Base-by-base conservation (phyloP, 2,888 invertebrate species). In the Athrips mouffetella region DNA sequence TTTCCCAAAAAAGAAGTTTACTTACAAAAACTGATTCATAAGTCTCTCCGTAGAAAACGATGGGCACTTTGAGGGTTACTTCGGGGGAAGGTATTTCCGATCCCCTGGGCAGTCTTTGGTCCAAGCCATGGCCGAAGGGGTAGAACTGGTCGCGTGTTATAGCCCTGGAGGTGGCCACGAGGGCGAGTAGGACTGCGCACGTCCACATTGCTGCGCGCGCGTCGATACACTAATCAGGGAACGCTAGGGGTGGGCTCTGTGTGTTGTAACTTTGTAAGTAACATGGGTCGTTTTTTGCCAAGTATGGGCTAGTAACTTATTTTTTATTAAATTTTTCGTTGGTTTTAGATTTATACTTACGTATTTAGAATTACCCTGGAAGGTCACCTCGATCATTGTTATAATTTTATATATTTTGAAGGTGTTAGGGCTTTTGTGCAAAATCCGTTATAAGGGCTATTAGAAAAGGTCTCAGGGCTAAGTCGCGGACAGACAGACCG, bases 1-100 rank as follows among this genome's bases (percentile, higher is more conserved):
- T n/a, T n/a, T n/a, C n/a, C 7, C 5, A 31, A 31, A 2, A 41
- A 33, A 33, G 2, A 21, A 48, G 48, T 48, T 5, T 66, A 96
- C 97, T 96, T 86, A 98, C 97, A 80, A 90, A 97, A 65, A 97
- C 89, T 27, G 91, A 90, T 48, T 92, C 91, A 76, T 94, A 96
- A 54, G 85, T 83, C 58, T 92, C 92, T 59, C 94, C 94, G 75
- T 92, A 98, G 84, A 96, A 96, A 44, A 91, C 88, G 48, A 98
- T 90, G 1, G 97, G 95, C 29, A 93, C 92, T 65, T 88, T 89
- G 1, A 96, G 89, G 2, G 72, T 68, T 4, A 93, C 80, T 71
- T 94, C 93, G 0, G 89, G 89, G 8, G 93, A 91, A n/a, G 92
- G 89, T 11, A 91, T 79, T 56, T 94, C 93, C 59, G 91, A 90